Percentiles rank a stretch among this genome's conserved stretches.
These are phyloP conservation scores for Limnephilus auricula DNA, from an alignment of 2,888 invertebrate species.

Conservation along the genomic window DNA sequence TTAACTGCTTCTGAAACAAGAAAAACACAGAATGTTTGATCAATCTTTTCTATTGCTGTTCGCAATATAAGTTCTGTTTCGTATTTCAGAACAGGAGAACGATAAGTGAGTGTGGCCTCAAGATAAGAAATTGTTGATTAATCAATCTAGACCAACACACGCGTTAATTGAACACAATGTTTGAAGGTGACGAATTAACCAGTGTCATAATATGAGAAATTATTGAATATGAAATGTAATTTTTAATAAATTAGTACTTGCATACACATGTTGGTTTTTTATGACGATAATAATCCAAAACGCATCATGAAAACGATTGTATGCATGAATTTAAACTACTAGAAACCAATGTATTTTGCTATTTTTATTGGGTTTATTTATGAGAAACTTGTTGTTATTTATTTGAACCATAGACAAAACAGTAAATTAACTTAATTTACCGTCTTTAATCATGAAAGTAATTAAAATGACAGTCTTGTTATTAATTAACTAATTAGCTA, in stretches of 20 bases:
- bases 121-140: background rate
- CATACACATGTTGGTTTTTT: background rate
- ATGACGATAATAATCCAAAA: background rate
- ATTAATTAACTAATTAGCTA: background rate
- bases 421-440: no score
- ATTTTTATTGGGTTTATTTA: no score
- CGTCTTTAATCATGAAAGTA: background rate
- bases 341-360: background rate
- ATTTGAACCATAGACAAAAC: no score
- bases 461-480: background rate
- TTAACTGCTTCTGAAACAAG: constrained; percentile 25
- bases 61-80: background rate
- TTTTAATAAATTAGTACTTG: background rate
- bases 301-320: background rate
- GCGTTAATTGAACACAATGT: background rate
- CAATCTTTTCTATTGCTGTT: background rate
- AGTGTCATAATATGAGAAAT: background rate
- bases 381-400: no score
- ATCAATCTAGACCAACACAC: background rate
- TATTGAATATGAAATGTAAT: background rate
- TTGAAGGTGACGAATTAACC: background rate
- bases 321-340: background rate
- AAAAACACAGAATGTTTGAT: background rate
- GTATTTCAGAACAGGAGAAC: background rate
- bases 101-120: background rate